These are phyloP conservation scores for Melanostoma mellinum DNA, from an alignment of 2,888 invertebrate genomes.

Conservation along the genomic window DNA sequence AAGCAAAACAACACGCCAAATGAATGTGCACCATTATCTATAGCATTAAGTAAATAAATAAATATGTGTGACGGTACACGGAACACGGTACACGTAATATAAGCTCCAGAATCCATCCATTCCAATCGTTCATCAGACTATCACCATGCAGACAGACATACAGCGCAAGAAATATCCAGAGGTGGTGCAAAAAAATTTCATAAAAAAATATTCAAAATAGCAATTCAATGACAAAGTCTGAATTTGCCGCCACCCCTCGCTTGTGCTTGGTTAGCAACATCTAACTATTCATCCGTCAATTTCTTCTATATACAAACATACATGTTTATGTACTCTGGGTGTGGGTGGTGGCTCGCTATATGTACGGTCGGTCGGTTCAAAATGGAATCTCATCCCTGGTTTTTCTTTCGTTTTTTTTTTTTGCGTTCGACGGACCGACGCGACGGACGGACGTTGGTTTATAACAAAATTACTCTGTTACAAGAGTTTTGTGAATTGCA, in stretches of 20 bases:
- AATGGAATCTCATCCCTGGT: too few species aligned
- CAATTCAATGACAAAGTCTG: slow-evolving; percentile 29
- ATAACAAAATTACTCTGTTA: slow-evolving; percentile 35
- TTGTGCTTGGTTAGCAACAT: not conserved
- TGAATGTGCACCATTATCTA: too few species aligned
- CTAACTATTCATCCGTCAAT: not conserved
- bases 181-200: not conserved
- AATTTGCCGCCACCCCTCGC: too few species aligned
- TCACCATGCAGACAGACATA: too few species aligned
- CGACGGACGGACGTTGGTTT: not conserved
- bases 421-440: too few species aligned
- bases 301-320: too few species aligned
- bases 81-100: not conserved
- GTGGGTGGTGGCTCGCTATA: too few species aligned
- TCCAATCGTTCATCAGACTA: not conserved
- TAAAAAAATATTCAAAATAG: slow-evolving; percentile 7
- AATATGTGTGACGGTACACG: not conserved
- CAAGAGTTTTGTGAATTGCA: slow-evolving; percentile 29
- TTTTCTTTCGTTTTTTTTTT: too few species aligned
- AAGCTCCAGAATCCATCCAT: not conserved
- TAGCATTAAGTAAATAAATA: not conserved
- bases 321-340: too few species aligned
- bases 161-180: not conserved
- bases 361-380: too few species aligned
- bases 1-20: too few species aligned